Conservation (phyloP, 2,888 invertebrate genomes). For the Lingula anatina region DNA sequence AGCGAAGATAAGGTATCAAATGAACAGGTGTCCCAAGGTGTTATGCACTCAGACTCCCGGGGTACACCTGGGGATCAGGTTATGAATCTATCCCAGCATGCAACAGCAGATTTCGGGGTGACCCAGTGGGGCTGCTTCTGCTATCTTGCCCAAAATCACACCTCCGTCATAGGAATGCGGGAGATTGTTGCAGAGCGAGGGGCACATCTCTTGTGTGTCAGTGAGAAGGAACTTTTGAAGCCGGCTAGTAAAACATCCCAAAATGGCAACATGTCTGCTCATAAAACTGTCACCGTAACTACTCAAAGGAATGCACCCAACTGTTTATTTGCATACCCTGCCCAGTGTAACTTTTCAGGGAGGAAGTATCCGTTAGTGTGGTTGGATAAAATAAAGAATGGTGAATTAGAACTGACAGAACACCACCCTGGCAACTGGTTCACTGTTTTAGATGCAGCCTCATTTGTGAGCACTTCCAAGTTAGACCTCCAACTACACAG, state of each 20-base stretch:
- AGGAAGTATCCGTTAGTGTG: slow-evolving; percentile 77
- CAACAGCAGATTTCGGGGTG: too few species aligned
- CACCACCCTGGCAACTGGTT: slow-evolving; percentile 31
- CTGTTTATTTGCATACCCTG: slow-evolving; percentile 75
- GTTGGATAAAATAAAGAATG: slow-evolving; percentile 63
- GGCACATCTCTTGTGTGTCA: slow-evolving; percentile 23
- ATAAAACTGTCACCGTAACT: background rate
- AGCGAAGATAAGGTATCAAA: too few species aligned
- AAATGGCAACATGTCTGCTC: background rate
- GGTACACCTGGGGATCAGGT: too few species aligned
- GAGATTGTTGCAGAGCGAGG: slow-evolving; percentile 59
- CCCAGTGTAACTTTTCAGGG: slow-evolving; percentile 93
- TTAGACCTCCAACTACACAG: slow-evolving; percentile 68
- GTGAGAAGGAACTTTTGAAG: slow-evolving; percentile 17
- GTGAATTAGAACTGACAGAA: slow-evolving; percentile 50
- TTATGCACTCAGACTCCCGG: too few species aligned
- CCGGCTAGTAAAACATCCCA: background rate
- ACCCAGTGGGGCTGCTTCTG: slow-evolving; percentile 70
- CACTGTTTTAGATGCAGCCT: slow-evolving; percentile 81
- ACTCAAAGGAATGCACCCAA: slow-evolving; percentile 5
- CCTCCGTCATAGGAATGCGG: slow-evolving; percentile 89
- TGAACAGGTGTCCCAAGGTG: too few species aligned
- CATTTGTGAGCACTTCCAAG: slow-evolving; percentile 70
- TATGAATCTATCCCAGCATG: too few species aligned
- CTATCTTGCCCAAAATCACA: slow-evolving; percentile 87